Conservation (phyloP, 2,113 vertebrate species). For the Cynocephalus volans region DNA sequence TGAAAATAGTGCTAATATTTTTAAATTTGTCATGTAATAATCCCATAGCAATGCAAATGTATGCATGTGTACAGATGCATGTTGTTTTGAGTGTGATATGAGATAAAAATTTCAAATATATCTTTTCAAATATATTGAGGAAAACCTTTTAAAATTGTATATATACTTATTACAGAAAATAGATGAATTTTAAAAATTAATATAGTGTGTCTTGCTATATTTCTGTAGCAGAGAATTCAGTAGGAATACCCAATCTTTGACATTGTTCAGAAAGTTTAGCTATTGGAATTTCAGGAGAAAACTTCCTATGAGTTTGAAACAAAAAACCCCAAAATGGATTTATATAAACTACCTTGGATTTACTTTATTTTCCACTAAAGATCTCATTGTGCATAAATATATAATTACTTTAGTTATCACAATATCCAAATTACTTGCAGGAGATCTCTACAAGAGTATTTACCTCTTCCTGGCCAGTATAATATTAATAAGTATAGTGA, state of each 20-base stretch:
- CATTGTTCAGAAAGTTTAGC: not conserved
- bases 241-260: not conserved
- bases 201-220: not conserved
- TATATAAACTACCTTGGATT: slow-evolving; percentile 40
- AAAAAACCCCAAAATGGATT: not conserved
- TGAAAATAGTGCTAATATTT: not conserved
- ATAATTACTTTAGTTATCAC: slow-evolving; percentile 56
- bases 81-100: not conserved
- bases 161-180: not conserved
- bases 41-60: not conserved
- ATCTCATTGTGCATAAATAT: not conserved
- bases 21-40: not conserved
- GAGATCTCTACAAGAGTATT: not conserved
- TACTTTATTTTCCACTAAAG: slow-evolving; percentile 17
- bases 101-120: not conserved
- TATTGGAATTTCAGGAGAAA: not conserved
- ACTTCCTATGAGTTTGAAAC: not conserved
- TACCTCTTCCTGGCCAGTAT: slow-evolving; percentile 29
- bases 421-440: not conserved
- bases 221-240: not conserved
- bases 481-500: not conserved
- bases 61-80: not conserved
- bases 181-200: slow-evolving; percentile 9
- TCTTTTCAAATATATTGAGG: not conserved
- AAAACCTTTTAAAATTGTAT: not conserved